phyloP scores from a whole-genome alignment of 1,140 invertebrate genomes.

The Pentalonia nigronervosa region DNA sequence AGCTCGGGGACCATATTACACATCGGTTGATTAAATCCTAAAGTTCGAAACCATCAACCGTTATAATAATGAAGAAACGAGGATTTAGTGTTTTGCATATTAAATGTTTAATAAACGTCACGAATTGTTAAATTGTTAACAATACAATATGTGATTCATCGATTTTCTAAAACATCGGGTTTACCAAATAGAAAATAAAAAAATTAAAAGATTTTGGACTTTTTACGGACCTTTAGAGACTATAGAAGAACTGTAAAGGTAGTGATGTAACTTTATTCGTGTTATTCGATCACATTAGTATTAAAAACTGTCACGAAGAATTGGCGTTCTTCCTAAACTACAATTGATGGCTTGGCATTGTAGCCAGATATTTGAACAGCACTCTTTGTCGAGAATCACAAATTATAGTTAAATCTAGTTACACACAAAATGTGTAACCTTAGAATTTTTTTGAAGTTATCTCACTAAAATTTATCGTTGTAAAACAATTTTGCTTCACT shows the following conservation, averaged over 20 bases:
- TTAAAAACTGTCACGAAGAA: background rate
- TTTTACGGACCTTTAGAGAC: background rate
- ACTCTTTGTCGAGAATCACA: background rate
- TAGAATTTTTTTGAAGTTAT: background rate
- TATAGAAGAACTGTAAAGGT: background rate
- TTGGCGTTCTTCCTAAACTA: background rate
- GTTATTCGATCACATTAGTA: background rate
- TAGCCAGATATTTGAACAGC: background rate
- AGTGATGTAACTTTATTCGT: background rate
- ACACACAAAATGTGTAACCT: background rate
- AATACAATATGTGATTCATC: background rate
- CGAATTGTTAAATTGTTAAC: no score
- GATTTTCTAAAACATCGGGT: background rate
- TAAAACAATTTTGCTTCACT: background rate
- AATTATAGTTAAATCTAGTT: background rate
- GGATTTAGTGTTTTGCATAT: background rate
- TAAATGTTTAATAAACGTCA: constrained; percentile 14
- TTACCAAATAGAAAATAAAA: background rate
- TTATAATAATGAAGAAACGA: background rate
- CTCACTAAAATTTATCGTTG: background rate
- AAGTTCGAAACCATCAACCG: background rate
- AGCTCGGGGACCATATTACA: background rate
- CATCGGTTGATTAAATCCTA: background rate
- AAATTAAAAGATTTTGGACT: background rate
- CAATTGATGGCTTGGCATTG: constrained; percentile 24